Base-by-base conservation (phyloP, 2,888 invertebrate genomes). In the Gymnocheta viridis region DNA sequence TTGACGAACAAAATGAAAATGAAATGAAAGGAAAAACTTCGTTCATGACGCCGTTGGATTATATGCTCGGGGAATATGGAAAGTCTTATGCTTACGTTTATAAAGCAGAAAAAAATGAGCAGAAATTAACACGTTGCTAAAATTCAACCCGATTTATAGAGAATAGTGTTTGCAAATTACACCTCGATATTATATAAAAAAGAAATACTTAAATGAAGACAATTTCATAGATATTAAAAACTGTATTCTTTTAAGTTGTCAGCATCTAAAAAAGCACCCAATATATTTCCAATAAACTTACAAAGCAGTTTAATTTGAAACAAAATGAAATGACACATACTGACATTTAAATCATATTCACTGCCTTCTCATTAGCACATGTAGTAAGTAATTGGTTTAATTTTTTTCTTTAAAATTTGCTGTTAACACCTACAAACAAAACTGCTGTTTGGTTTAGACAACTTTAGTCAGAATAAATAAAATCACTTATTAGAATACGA, bases 361-460 rank as follows among this genome's bases (percentile, higher is more conserved):
- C 22, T 51, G 51, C 22, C 32, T 22, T 51, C 35, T 35, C 14
- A 67, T 67, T 35, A 67, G 35, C 67, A 67, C 51, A 51, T 67
- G 24, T 32, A 67, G 1, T 35, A 49, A 67, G 1, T 35, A 49
- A 51, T 51, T 51, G 17, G 19, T 35, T 67, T 51, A 27, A 51
- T 47, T 27, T 47, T 17, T 64, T 19, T 14, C 6, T 44, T 64
- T 44, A 27, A 5, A 7, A 38, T 35, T 51, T 49, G 32, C 35
- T 66, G 14, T 47, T 66, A 47, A 51, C 51, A 67, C 67, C 51
- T 67, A 35, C 24, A 51, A 51, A 51, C 49, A 67, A 51, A 67
- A n/a, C 35, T 67, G 22, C 10, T 51, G 35, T 67, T 67, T 22
- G 12, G 35, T 35, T 66, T 32, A 51, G 44, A 51, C n/a, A 24